phyloP scores from a whole-genome alignment of 2,888 invertebrate genomes.

The Sussaba pulchella region DNA sequence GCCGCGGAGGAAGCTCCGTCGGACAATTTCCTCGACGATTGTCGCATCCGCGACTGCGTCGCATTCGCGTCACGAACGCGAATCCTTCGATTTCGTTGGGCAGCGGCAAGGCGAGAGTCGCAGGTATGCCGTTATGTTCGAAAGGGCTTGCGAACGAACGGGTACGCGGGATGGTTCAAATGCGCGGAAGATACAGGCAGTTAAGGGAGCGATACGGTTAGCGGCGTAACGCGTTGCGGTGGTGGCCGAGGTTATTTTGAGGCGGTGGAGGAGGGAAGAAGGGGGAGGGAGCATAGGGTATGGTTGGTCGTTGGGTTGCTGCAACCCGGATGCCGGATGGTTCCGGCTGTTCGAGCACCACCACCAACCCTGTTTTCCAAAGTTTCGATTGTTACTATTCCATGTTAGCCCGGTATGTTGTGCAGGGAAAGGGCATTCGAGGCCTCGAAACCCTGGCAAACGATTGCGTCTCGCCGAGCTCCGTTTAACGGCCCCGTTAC shows the following conservation, averaged over 20 bases:
- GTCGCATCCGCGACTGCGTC: conserved; percentile 7
- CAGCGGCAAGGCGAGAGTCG: not conserved
- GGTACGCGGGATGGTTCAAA: conserved; percentile 38
- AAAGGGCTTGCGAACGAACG: conserved; percentile 1
- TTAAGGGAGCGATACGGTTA: conserved; percentile 64
- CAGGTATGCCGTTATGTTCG: not conserved
- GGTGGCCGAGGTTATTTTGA: conserved; percentile 44
- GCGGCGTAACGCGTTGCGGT: conserved; percentile 38
- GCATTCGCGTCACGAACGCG: conserved; percentile 42
- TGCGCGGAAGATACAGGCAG: conserved; percentile 56
- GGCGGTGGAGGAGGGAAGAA: not conserved
- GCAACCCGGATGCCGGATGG: conserved; percentile 18
- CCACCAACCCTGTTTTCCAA: conserved; percentile 71
- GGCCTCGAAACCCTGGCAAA: conserved; percentile 56
- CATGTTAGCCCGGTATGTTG: conserved; percentile 48
- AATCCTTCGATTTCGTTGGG: conserved; percentile 43
- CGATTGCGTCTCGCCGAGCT: conserved; percentile 57
- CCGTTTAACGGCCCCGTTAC: conserved; percentile 65
- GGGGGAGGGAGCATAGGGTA: conserved; percentile 2
- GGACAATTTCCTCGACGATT: conserved; percentile 49
- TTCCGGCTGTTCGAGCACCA: not conserved
- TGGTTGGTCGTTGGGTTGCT: conserved; percentile 47
- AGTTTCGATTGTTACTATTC: conserved; percentile 79
- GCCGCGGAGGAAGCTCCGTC: not conserved
- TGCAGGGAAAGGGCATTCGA: conserved; percentile 34